Base-by-base conservation (phyloP, 2,888 invertebrate species). In the Drosophila mimica region DNA sequence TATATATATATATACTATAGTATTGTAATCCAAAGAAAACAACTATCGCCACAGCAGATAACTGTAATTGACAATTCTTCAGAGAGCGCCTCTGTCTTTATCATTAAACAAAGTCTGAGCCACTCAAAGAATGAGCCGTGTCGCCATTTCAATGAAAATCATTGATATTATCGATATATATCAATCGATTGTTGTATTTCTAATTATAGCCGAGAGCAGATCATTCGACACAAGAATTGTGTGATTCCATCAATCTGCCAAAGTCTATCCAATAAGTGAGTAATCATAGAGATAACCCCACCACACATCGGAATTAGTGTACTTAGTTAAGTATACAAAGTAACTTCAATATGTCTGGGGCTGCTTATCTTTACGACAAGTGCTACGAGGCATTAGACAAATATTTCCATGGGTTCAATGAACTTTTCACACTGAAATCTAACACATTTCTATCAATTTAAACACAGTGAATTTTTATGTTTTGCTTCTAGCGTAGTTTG, bases 311-410 rank as follows among this genome's bases (percentile, higher is more conserved):
- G 38, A 56, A 28, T 33, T 31, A 9, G 31, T 63, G 43, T 69
- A 57, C 38, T 63, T 49, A 58, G 52, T 15, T 15, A 53, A 43
- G 58, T 40, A 49, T 56, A 73, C 43, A 76, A 65, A 34, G 59
- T 59, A 65, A 60, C 57, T 56, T 53, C 33, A 54, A 36, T 28
- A 40, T 34, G n/a, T 56, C 43, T 56, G n/a, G 15, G 34, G 20
- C 17, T 38, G 61, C 78, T 78, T 78, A 78, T 78, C 78, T 78
- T 69, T 52, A 69, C 60, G 79, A 76, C 77, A 64, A 76, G 72
- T 69, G 69, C 69, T 34, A n/a, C 60, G 33, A 59, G 33, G 20
- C 72, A 64, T 76, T 76, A 76, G 76, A 72, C 72, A 60, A 62
- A 57, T 66, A 70, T 58, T 64, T 70, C 79, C 43, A 9, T 3